These are phyloP conservation scores for Agraylea sexmaculata DNA, from an alignment of 1,140 invertebrate species.

Conservation along the genomic window DNA sequence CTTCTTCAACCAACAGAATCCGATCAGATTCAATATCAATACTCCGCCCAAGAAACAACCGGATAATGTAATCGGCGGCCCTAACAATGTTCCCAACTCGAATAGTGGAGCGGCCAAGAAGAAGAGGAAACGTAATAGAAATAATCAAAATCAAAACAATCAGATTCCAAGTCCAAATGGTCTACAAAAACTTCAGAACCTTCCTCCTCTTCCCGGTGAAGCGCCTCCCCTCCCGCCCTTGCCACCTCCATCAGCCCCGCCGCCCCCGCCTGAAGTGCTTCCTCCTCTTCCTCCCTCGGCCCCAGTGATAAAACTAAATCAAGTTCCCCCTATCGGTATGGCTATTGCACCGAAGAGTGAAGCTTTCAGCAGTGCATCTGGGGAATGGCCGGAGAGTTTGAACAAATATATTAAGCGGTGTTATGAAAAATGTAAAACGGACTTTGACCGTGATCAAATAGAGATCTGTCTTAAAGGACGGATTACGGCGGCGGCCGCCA, in stretches of 20 bases:
- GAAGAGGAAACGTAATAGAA: constrained; percentile 62
- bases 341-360: constrained; percentile 24
- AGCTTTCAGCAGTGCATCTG: constrained; percentile 35
- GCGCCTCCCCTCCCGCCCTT: constrained; percentile 12
- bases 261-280: constrained; percentile 15
- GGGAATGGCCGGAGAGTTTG: constrained; percentile 59
- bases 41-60: constrained; percentile 33
- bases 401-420: constrained; percentile 82
- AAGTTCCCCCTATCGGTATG: constrained; percentile 14
- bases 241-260: constrained; percentile 10
- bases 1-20: constrained; percentile 39
- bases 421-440: constrained; percentile 78
- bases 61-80: neutral
- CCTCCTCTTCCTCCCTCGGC: constrained; percentile 22
- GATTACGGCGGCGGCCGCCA: constrained; percentile 77
- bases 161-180: constrained; percentile 25
- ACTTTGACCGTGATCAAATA: constrained; percentile 84
- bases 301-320: constrained; percentile 20
- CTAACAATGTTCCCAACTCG: constrained; percentile 32
- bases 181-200: constrained; percentile 20
- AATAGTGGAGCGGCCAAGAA: constrained; percentile 55
- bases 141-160: constrained; percentile 44
- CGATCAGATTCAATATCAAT: constrained; percentile 47
- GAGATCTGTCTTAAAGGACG: constrained; percentile 88
- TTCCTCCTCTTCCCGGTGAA: constrained; percentile 16